A percentile compares a stretch with the other conserved stretches of the same genome.
These are phyloP conservation scores for Chrysolophus pictus DNA, from an alignment of 2,797 vertebrate genomes.

Conservation along the genomic window DNA sequence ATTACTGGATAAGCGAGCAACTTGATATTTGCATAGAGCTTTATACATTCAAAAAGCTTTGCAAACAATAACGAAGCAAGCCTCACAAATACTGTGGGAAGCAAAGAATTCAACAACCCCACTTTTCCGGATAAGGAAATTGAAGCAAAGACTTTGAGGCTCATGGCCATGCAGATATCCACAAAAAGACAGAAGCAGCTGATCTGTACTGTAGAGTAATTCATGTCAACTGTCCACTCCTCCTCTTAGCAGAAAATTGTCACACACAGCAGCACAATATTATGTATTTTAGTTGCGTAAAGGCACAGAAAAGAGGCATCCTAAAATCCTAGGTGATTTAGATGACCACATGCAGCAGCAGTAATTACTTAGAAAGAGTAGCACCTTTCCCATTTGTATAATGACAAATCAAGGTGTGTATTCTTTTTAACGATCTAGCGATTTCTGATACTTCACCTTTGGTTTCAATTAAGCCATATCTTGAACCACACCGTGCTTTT, in stretches of 20 bases:
- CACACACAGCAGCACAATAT: background rate
- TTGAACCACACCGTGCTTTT: background rate
- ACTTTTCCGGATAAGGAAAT: background rate
- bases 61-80: slow-evolving; percentile 13
- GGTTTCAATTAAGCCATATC: background rate
- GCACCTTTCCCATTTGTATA: background rate
- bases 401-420: background rate
- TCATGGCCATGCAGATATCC: background rate
- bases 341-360: background rate
- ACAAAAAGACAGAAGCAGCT: background rate
- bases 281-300: background rate
- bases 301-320: background rate
- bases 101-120: background rate
- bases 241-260: background rate
- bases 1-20: background rate
- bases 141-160: background rate
- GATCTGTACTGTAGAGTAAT: background rate
- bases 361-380: background rate
- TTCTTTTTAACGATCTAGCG: background rate
- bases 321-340: background rate
- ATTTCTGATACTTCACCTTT: background rate
- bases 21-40: slow-evolving; percentile 51
- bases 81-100: background rate
- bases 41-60: slow-evolving; percentile 36
- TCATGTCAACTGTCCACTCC: background rate